These are phyloP conservation scores for Bombyx mori DNA, from an alignment of 1,140 invertebrate genomes.

Conservation along the genomic window DNA sequence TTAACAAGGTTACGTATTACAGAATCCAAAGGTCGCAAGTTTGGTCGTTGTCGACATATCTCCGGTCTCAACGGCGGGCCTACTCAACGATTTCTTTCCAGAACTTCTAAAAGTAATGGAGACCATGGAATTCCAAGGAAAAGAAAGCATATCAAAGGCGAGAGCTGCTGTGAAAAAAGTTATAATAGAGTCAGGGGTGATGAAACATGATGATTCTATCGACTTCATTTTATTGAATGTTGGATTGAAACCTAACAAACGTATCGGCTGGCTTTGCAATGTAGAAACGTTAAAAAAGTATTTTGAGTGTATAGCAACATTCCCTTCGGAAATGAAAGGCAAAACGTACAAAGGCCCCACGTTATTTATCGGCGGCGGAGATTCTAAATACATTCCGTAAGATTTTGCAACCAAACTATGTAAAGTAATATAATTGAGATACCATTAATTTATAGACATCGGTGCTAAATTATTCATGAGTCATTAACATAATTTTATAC, in stretches of 20 bases:
- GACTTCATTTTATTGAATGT: conserved; percentile 41
- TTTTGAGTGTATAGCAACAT: conserved; percentile 71
- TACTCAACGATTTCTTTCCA: conserved; percentile 67
- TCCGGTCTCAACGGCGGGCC: conserved; percentile 74
- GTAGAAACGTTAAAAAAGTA: conserved; percentile 27
- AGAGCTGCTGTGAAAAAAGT: conserved; percentile 68
- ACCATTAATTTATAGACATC: no score
- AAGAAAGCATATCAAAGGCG: conserved; percentile 66
- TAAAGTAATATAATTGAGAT: no score
- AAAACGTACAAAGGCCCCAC: conserved; percentile 74
- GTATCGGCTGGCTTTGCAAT: conserved; percentile 41
- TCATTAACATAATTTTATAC: no score
- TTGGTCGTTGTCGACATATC: conserved; percentile 88
- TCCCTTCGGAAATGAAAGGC: conserved; percentile 63
- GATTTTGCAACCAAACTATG: conserved; percentile 6
- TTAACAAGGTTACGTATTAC: conserved; percentile 22
- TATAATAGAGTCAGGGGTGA: conserved; percentile 21
- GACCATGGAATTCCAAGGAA: conserved; percentile 16
- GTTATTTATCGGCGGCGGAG: conserved; percentile 81
- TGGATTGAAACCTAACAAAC: conserved; percentile 20
- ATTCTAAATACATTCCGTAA: conserved; percentile 80
- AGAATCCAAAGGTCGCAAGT: conserved; percentile 82
- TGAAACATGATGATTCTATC: conserved; percentile 14
- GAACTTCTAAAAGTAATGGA: conserved; percentile 68
- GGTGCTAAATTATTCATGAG: not conserved